A percentile compares a stretch with the other conserved stretches of the same genome.
Evolutionary conservation across 1,140 invertebrate species (phyloP).

Genomic region (Brachionus plicatilis): DNA sequence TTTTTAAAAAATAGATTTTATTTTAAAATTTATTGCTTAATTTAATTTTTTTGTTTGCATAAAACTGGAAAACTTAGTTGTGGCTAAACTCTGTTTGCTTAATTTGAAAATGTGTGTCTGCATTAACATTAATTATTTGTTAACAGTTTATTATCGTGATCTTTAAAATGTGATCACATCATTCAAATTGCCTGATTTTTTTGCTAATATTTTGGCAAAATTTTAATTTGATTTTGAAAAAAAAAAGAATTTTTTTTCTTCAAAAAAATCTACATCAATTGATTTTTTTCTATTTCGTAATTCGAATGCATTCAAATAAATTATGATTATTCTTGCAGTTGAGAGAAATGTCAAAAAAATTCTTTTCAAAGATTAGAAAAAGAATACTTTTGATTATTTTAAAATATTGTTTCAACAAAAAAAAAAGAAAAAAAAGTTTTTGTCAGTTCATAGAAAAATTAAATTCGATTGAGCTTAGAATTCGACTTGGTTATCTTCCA

Average conservation of each 20-base stretch:
- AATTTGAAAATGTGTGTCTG: too few relatives aligned
- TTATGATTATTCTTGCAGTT: neutral
- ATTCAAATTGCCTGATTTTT: too few relatives aligned
- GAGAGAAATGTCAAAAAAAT: slow-evolving; percentile 26
- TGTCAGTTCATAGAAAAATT: neutral
- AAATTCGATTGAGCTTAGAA: neutral
- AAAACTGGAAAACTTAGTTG: too few relatives aligned
- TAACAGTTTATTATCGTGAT: too few relatives aligned
- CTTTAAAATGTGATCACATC: too few relatives aligned
- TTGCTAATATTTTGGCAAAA: too few relatives aligned
- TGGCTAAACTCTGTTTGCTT: too few relatives aligned
- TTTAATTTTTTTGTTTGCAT: neutral
- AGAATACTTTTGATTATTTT: slow-evolving; percentile 6
- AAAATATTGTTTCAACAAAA: neutral
- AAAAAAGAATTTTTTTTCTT: neutral
- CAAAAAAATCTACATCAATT: neutral
- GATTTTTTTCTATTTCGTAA: neutral
- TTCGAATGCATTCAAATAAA: neutral
- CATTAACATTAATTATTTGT: too few relatives aligned
- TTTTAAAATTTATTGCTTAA: neutral
- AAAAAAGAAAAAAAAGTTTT: neutral
- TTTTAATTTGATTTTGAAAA: neutral
- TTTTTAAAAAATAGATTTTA: neutral
- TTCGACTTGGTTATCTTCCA: neutral
- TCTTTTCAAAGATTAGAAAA: slow-evolving; percentile 1